These are phyloP conservation scores for Tuta absoluta DNA, from an alignment of 2,888 invertebrate genomes.

Conservation along the genomic window DNA sequence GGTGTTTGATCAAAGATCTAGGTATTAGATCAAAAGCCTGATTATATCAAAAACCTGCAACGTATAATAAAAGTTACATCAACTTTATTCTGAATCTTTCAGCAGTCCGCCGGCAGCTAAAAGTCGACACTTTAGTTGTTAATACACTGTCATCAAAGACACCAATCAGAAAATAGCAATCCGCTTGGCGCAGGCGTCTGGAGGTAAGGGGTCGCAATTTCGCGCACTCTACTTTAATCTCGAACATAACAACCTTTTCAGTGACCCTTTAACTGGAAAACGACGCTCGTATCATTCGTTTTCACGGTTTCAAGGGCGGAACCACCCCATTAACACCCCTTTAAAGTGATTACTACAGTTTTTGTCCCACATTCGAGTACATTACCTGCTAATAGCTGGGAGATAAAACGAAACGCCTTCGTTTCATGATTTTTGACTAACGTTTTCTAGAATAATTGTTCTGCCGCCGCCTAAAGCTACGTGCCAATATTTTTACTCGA, in stretches of 20 bases:
- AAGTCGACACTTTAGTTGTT: too few species aligned
- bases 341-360: conserved; percentile 2
- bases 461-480: neutral
- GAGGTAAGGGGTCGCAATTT: too few species aligned
- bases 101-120: too few species aligned
- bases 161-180: too few species aligned
- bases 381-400: neutral
- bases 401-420: neutral
- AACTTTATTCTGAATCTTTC: too few species aligned
- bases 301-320: neutral
- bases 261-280: neutral
- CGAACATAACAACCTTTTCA: neutral
- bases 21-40: too few species aligned
- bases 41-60: too few species aligned
- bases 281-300: neutral
- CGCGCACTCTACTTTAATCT: neutral
- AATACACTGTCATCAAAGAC: too few species aligned
- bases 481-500: too few species aligned
- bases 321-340: conserved; percentile 3
- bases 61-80: too few species aligned
- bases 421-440: neutral
- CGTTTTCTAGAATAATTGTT: neutral
- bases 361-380: neutral
- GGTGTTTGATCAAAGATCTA: too few species aligned
- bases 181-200: too few species aligned